Evolutionary conservation across 1,140 invertebrate genomes (phyloP).

Genomic region (Piezodorus guildinii): DNA sequence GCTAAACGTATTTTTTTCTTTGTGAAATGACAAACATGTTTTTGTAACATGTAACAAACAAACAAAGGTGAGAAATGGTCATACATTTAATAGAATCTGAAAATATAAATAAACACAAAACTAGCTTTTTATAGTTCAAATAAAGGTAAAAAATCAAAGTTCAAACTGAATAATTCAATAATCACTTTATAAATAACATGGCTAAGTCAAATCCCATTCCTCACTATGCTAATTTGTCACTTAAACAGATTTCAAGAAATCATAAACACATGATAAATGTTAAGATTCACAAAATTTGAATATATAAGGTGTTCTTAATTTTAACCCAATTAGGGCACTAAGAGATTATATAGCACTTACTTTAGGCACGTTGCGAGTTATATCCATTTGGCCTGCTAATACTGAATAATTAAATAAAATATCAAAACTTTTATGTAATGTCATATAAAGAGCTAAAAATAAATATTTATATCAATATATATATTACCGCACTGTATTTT

Average conservation of each 20-base stretch:
- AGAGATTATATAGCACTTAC: conserved; percentile 24
- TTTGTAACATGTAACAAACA: conserved; percentile 10
- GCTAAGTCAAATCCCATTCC: not conserved
- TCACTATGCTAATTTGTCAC: conserved; percentile 12
- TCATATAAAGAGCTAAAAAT: conserved; percentile 19
- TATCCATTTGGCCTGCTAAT: conserved; percentile 25
- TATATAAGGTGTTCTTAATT: conserved; percentile 16
- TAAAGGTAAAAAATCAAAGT: not conserved
- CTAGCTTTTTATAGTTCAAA: not conserved
- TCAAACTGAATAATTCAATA: not conserved
- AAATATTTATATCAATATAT: conserved; percentile 10
- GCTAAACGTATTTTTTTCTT: conserved; percentile 19
- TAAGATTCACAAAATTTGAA: conserved; percentile 7
- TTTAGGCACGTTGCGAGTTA: conserved; percentile 24
- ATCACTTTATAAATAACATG: not conserved
- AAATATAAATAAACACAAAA: not conserved
- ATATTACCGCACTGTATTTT: conserved; percentile 13
- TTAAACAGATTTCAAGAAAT: not conserved
- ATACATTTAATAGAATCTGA: not conserved
- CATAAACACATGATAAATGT: not conserved
- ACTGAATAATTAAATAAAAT: conserved; percentile 24
- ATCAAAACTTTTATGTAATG: conserved; percentile 12
- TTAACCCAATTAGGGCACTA: not conserved
- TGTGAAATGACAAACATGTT: conserved; percentile 1
- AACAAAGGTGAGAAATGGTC: conserved; percentile 12